Base-by-base conservation (phyloP, 2,888 invertebrate genomes). In the Terebella lapidaria region DNA sequence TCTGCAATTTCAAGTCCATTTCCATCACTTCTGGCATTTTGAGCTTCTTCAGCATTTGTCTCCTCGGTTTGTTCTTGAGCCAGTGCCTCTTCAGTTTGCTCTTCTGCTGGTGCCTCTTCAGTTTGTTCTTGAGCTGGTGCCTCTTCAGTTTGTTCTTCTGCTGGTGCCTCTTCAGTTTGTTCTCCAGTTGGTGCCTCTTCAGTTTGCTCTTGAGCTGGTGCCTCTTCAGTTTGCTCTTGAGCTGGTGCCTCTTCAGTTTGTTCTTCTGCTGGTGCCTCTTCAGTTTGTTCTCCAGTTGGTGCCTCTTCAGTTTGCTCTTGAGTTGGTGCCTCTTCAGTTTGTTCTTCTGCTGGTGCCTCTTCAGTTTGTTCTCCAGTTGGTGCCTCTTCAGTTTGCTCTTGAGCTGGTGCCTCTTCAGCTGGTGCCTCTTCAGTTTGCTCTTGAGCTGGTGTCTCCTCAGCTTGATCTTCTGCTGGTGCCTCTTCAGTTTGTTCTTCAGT, bases 201-300 rank as follows among this genome's bases (percentile, higher is more conserved):
- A 27, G 54, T 63, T 60, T 57, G 55, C 47, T 65, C 63, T 45
- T 58, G 53, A n/a, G 42, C 27, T 47, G 29, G 5, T 54, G n/a
- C 57, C 26, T 57, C 26, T 4, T 51, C 47, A 28, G 25, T 35
- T n/a, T 27, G 29, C 25, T 4, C 57, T 20, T n/a, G 52, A 28
- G 10, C 29, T 20, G 26, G 20, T n/a, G 18, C 52, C 27, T 52
- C 52, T 18, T 57, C 52, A 57, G 24, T n/a, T 35, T 10, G 10
- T n/a, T 35, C n/a, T n/a, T 35, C 42, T 15, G 10, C n/a, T n/a
- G n/a, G n/a, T n/a, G n/a, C n/a, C n/a, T n/a, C 42, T 15, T 35
- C 42, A 35, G 42, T 35, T 15, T 10, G 42, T 35, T 15, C 42
- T 35, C n/a, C 42, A 35, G 10, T n/a, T 35, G 10, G 10, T 15